Evolutionary conservation across 1,140 invertebrate genomes (phyloP).

Genomic region (Paraescarpia echinospica): DNA sequence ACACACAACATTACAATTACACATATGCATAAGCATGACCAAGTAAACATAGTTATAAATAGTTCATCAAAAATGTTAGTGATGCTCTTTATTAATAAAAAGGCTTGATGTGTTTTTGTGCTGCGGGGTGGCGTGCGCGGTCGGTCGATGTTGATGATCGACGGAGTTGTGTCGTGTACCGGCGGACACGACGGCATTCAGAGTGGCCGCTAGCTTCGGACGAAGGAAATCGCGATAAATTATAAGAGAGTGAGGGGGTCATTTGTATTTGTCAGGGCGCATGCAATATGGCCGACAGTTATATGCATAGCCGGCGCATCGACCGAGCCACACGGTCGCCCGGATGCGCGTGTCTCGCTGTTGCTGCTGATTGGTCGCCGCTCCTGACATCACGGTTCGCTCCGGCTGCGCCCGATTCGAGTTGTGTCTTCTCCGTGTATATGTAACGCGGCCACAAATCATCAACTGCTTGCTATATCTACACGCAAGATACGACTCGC

Average conservation of each 20-base stretch:
- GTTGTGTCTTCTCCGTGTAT: neutral
- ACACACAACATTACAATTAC: no score
- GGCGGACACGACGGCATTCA: neutral
- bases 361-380: conserved; percentile 10
- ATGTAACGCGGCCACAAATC: neutral
- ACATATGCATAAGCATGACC: no score
- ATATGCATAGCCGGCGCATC: neutral
- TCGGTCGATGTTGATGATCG: neutral
- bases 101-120: neutral
- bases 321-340: neutral
- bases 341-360: neutral
- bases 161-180: neutral
- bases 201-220: neutral
- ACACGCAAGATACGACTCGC: conserved; percentile 10
- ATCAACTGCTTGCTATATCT: neutral
- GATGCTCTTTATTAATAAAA: neutral
- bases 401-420: neutral
- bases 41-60: no score
- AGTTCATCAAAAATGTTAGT: no score
- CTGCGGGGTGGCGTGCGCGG: neutral
- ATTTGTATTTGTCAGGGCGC: neutral
- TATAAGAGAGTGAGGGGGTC: neutral
- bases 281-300: neutral
- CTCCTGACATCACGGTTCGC: conserved; percentile 9
- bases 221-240: neutral